Evolutionary conservation across 2,797 vertebrate genomes (phyloP).

Genomic region (Cossypha dichroa): DNA sequence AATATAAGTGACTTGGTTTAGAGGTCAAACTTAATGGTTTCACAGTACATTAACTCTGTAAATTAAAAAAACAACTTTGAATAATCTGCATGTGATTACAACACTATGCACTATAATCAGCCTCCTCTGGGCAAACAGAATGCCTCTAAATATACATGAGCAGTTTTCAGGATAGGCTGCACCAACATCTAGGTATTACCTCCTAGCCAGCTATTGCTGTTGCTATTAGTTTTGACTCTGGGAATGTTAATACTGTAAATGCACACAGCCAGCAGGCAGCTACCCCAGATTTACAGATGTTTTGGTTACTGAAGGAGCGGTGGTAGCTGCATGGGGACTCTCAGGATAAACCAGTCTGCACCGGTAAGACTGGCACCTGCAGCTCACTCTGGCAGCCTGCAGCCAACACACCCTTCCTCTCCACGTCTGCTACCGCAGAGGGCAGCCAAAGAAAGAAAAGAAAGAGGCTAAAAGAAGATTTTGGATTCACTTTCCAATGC

Average conservation of each 20-base stretch:
- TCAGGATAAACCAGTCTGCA: background rate
- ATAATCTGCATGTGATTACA: conserved; percentile 37
- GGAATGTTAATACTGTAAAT: background rate
- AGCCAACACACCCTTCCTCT: background rate
- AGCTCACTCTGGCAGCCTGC: background rate
- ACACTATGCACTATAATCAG: background rate
- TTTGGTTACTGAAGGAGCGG: background rate
- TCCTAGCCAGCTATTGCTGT: background rate
- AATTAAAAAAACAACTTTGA: conserved; percentile 22
- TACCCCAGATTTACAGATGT: background rate
- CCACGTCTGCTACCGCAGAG: rapidly evolving
- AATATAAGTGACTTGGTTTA: background rate
- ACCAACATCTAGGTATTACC: background rate
- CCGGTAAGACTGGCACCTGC: background rate
- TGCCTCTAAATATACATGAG: background rate
- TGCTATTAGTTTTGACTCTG: background rate
- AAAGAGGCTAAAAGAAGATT: background rate
- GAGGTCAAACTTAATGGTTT: conserved; percentile 34
- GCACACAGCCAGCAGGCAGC: background rate
- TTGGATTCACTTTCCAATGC: background rate
- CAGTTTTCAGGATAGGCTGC: background rate
- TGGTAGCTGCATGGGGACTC: background rate
- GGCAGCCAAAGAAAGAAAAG: background rate
- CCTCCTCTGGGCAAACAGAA: background rate
- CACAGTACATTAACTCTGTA: conserved; percentile 15